Evolutionary conservation across 2,113 vertebrate species (phyloP).

Genomic region (Corynorhinus townsendii): DNA sequence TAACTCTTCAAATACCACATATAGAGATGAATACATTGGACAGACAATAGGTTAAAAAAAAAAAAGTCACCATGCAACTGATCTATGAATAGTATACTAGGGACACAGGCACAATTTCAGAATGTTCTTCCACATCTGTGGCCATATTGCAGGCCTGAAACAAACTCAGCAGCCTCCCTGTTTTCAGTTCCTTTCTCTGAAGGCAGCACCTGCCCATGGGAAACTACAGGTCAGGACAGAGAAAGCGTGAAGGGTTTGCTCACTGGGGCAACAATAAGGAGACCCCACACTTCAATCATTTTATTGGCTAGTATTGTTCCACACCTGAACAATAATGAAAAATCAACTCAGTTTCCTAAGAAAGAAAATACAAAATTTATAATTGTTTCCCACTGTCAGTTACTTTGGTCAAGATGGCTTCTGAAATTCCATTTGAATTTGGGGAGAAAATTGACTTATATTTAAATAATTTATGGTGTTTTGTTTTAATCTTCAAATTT

Average conservation of each 20-base stretch:
- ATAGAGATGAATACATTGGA: background rate
- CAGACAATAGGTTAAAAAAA: background rate
- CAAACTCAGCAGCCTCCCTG: background rate
- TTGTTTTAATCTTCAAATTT: background rate
- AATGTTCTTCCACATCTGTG: background rate
- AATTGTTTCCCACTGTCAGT: background rate
- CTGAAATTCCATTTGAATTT: background rate
- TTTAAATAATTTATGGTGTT: background rate
- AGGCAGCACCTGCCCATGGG: rapidly evolving
- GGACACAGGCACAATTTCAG: background rate
- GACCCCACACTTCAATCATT: background rate
- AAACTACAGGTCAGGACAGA: background rate
- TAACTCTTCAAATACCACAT: background rate
- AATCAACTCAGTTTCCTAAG: background rate
- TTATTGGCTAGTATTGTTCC: background rate
- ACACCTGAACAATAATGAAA: background rate
- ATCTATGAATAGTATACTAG: background rate
- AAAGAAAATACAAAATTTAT: background rate
- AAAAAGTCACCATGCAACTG: background rate
- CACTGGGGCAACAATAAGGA: background rate
- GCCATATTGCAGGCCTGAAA: background rate
- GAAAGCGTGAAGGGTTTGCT: background rate
- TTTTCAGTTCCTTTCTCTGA: background rate
- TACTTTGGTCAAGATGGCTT: background rate
- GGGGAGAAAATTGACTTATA: background rate